Base-by-base conservation (phyloP, 2,113 vertebrate genomes). In the Camelus bactrianus region DNA sequence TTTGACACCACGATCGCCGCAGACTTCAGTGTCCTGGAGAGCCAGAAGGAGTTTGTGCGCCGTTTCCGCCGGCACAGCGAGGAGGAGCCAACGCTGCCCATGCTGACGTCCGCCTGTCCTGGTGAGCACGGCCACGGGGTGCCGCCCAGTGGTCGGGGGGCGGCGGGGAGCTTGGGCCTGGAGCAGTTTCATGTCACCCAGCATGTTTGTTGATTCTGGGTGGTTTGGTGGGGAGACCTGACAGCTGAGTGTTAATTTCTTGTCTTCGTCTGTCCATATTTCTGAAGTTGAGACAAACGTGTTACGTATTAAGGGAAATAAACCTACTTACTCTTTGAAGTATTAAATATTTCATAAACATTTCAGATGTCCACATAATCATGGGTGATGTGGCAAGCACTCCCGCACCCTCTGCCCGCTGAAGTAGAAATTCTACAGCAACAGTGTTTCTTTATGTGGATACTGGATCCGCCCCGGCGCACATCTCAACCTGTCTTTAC, bases 51-150 rank as follows among this genome's bases (percentile, higher is more conserved):
- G 54, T 99, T 99, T 81, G 98, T 99, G 95, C 99, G 99, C 92
- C 98, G 99, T 0, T 99, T 99, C 93, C 99, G 97, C 0, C 99
- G 98, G 97, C 99, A 99, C 98, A 99, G 99, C 89, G 99, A 99
- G 73, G 99, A 99, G 65, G 98, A 98, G 72, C 98, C 99, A 9
- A 98, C 99, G 17, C 97, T 99, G 96, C 99, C 99, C 24, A 99
- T 99, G 99, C 99, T 99, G 98, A 99, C 99, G 91, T 99, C 99
- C 28, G 99, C 99, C 67, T 99, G 99, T 96, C 99, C 99, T 88
- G 99, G 99, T 99, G 98, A 99, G 98, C 82, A 6, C 5, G 6
- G 22, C 14, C 22, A 2, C 15, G 2, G 14, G 32, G 32, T 2
- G 65, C 77, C 81, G 38, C 38, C 38, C 38, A 42, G 38, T 42